Base-by-base conservation (phyloP, 1,140 invertebrate genomes). In the Tetramorium simillimum region DNA sequence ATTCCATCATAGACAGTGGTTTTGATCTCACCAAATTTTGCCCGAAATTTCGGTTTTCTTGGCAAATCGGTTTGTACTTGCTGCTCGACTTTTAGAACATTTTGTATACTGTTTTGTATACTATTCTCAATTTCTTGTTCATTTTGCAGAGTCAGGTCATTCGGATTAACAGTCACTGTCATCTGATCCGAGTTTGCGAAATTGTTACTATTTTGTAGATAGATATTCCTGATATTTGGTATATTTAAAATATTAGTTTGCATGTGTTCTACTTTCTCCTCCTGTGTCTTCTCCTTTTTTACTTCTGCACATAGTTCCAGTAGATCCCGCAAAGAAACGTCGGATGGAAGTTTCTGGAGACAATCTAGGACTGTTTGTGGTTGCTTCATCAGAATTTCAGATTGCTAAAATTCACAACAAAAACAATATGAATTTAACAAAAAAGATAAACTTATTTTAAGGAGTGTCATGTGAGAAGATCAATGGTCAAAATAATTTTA, bases 1-100 rank as follows among this genome's bases (percentile, higher is more conserved):
- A 93, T 94, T 7, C 95, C 95, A 85, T 96, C 95, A 3, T 94
- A 80, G 2, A 28, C 95, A 89, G 7, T 94, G 6, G 95, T 92
- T 87, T 95, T 95, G 33, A 95, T 95, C 69, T 95, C 95, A 0
- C 95, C 95, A 5, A 93, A 93, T 93, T 95, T 95, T 21, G 95
- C 94, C n/a, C 95, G 92, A 58, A 95, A 95, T 88, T 94, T 95
- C 89, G 93, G 94, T 60, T 95, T 95, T 33, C 95, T 95, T 2
- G 94, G 91, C 18, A 92, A 92, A 10, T 94, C 94, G 1, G 92
- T 94, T 91, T 95, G 94, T 85, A 94, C 90, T 72, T 93, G 93
- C 51, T 93, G 92, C 14, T 95, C 94, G 3, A 93, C 86, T 86
- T 95, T 95, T 4, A 75, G 7, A 0, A 92, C 56, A 28, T 28